Percentiles rank a stretch among this genome's conserved stretches.
These are phyloP conservation scores for Leptobrachium ailaonicum DNA, from an alignment of 2,113 vertebrate genomes.

Conservation along the genomic window DNA sequence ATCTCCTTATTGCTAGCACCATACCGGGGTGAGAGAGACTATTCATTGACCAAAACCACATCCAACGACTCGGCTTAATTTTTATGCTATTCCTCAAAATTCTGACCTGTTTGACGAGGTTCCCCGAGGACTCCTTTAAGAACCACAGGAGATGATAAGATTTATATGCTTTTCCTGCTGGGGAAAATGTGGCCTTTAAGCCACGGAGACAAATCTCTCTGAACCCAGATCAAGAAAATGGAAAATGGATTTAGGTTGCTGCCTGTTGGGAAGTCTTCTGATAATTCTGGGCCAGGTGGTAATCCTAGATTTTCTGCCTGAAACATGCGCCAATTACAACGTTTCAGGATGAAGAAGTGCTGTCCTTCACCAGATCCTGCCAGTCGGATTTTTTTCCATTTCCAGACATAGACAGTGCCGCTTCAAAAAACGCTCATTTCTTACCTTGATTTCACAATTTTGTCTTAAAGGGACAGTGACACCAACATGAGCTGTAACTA, in stretches of 20 bases:
- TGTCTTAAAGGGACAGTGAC: no score
- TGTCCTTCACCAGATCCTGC: no score
- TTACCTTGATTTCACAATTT: no score
- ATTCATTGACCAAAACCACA: no score
- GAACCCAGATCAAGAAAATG: neutral
- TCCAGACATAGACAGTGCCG: neutral
- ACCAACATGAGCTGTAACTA: no score
- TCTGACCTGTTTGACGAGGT: neutral
- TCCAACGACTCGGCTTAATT: no score
- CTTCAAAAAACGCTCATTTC: no score
- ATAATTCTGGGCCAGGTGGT: neutral
- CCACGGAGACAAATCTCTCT: neutral
- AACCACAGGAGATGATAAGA: neutral
- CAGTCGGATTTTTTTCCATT: neutral
- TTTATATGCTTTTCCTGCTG: neutral
- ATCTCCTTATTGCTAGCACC: no score
- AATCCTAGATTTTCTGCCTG: neutral
- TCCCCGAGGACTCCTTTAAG: neutral
- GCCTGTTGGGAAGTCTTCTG: neutral
- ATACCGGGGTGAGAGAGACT: no score
- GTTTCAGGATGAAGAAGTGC: no score
- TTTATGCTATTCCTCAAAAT: neutral
- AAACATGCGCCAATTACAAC: neutral
- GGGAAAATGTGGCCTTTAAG: neutral
- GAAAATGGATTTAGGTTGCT: neutral